Conservation (phyloP, 2,797 vertebrate genomes). For the Oreonectes daqikongensis region DNA sequence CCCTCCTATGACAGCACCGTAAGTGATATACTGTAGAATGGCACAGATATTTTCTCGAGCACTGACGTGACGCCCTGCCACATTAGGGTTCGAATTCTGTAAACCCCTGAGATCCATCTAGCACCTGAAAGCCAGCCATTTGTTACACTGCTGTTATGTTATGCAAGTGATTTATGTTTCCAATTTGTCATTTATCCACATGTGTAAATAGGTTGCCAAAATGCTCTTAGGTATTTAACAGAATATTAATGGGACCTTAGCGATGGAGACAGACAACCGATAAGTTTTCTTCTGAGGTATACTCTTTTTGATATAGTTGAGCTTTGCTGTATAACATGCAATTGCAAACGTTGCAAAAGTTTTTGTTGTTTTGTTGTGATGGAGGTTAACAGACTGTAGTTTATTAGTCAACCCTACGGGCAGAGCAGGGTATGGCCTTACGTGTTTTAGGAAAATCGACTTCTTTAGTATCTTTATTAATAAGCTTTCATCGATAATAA, state of each 20-base stretch:
- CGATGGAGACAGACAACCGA: conserved; percentile 24
- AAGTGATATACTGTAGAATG: conserved; percentile 33
- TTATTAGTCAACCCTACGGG: too few relatives aligned
- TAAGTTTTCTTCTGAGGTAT: conserved; percentile 30
- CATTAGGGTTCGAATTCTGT: conserved; percentile 35
- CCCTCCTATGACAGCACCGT: conserved; percentile 38
- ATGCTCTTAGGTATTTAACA: conserved; percentile 50
- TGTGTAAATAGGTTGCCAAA: conserved; percentile 50
- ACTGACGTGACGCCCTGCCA: conserved; percentile 28
- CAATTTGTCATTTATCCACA: conserved; percentile 52
- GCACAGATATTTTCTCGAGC: conserved; percentile 44
- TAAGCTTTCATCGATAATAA: too few relatives aligned
- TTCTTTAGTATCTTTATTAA: background rate
- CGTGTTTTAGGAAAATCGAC: too few relatives aligned
- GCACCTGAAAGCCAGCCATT: conserved; percentile 24
- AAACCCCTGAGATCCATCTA: conserved; percentile 47
- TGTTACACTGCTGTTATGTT: conserved; percentile 52
- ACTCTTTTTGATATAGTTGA: background rate
- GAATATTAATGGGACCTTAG: conserved; percentile 46
- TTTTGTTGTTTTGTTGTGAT: too few relatives aligned
- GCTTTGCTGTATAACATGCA: background rate
- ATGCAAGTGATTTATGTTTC: conserved; percentile 54
- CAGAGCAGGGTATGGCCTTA: too few relatives aligned
- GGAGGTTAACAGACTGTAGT: too few relatives aligned
- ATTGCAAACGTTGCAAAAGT: background rate